Evolutionary conservation across 2,888 invertebrate species (phyloP).

Genomic region (Punctoribates punctum): DNA sequence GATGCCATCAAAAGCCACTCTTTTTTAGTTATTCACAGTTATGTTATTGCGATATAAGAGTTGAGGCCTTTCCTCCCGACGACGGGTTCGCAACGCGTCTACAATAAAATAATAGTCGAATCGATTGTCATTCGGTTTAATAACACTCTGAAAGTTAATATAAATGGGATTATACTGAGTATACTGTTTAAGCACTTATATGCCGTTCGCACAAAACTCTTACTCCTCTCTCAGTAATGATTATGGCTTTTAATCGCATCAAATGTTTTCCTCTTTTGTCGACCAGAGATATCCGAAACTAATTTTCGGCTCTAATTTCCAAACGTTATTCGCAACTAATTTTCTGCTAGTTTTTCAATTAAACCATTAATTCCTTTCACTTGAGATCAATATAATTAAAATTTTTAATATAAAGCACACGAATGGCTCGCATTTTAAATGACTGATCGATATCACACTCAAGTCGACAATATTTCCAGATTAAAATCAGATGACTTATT

Average conservation of each 20-base stretch:
- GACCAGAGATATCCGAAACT: neutral
- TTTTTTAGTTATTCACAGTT: neutral
- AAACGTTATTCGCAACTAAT: neutral
- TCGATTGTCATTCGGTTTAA: conserved; percentile 22
- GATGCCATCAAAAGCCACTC: conserved; percentile 24
- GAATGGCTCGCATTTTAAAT: too few species aligned
- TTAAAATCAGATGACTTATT: too few species aligned
- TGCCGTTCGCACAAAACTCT: neutral
- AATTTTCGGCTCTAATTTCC: neutral
- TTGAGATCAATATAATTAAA: neutral
- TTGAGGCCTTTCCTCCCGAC: conserved; percentile 5
- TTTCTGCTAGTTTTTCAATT: neutral
- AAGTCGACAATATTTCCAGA: too few species aligned
- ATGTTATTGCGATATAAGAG: neutral
- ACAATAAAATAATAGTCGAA: conserved; percentile 27
- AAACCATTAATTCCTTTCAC: conserved; percentile 4
- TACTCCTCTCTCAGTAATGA: neutral
- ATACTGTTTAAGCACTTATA: neutral
- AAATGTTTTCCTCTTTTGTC: too few species aligned
- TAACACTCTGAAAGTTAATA: conserved; percentile 39
- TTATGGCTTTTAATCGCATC: conserved; percentile 7
- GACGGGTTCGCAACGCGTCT: neutral
- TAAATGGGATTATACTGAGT: conserved; percentile 32
- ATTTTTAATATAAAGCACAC: neutral
- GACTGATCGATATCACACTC: too few species aligned